These are phyloP conservation scores for Parambassis ranga DNA, from an alignment of 2,797 vertebrate species.

Conservation along the genomic window DNA sequence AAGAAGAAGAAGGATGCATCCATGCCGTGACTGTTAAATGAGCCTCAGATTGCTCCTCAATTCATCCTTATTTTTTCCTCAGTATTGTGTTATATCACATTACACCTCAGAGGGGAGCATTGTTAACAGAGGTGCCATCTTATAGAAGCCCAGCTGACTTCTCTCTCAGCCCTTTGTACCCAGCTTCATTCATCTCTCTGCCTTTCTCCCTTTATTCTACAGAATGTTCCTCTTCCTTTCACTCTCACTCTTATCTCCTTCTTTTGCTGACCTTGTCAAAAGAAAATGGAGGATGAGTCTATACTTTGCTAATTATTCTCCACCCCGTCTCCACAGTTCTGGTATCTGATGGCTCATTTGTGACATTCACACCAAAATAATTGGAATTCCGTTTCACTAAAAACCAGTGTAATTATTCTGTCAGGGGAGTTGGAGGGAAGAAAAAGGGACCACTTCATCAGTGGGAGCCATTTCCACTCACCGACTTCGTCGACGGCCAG, in stretches of 20 bases:
- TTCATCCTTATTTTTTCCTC: neutral
- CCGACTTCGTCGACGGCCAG: conserved; percentile 90
- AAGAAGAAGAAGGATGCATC: neutral
- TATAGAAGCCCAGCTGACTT: neutral
- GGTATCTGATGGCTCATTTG: conserved; percentile 18
- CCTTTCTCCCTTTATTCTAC: neutral
- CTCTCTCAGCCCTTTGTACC: neutral
- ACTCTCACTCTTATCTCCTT: neutral
- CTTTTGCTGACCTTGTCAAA: conserved; percentile 39
- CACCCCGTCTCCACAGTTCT: neutral
- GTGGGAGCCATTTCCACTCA: conserved; percentile 73
- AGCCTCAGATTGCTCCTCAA: conserved; percentile 6
- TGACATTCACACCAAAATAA: conserved; percentile 38
- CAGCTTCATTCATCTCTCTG: conserved; percentile 2
- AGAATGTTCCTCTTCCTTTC: neutral
- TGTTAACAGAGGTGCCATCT: conserved; percentile 13
- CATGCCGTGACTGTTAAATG: conserved; percentile 10
- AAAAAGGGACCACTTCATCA: conserved; percentile 19
- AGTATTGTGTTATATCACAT: neutral
- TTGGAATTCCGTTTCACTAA: conserved; percentile 23
- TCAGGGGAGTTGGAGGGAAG: neutral
- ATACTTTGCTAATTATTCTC: conserved; percentile 10
- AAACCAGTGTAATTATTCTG: conserved; percentile 35
- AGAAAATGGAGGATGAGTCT: conserved; percentile 2
- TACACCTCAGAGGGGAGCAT: neutral